Conservation (phyloP, 2,113 vertebrate genomes). For the Sus scrofa region T2T-Sscrofa CM000812.6:32688001-32688500, state of each 20-base stretch:
- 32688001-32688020: background rate
- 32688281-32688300: background rate
- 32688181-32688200: background rate
- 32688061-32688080: background rate
- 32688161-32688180: background rate
- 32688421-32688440: background rate
- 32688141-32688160: background rate
- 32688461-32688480: background rate
- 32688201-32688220: background rate
- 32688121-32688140: background rate
- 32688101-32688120: background rate
- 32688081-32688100: conserved; percentile 5
- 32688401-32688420: background rate
- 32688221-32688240: no score
- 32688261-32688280: background rate
- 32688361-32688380: background rate
- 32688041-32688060: conserved; percentile 35
- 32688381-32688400: background rate
- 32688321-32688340: background rate
- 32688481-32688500: no score
- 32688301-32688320: background rate
- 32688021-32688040: background rate
- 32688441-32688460: background rate
- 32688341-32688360: background rate
- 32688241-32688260: background rate